Evolutionary conservation across 1,140 invertebrate genomes (phyloP).

Genomic region (Anastrepha obliqua): DNA sequence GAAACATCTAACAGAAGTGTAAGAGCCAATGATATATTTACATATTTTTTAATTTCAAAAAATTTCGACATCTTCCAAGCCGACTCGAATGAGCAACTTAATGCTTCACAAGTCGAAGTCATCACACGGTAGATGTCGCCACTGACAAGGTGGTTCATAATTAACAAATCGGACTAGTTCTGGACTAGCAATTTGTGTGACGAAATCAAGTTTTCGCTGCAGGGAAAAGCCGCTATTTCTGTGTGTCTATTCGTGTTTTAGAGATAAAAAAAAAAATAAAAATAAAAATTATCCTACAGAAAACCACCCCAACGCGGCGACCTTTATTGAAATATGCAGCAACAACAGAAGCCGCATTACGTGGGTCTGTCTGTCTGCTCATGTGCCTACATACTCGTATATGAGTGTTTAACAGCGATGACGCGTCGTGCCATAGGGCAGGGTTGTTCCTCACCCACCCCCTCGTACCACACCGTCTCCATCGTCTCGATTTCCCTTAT

Average conservation of each 20-base stretch:
- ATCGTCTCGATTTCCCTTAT: not conserved
- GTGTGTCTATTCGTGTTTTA: not conserved
- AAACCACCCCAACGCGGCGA: conserved; percentile 22
- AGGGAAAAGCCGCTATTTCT: too few relatives aligned
- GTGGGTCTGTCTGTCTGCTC: not conserved
- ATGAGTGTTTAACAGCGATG: not conserved
- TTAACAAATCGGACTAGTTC: too few relatives aligned
- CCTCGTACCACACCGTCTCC: not conserved
- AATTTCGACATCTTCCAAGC: too few relatives aligned
- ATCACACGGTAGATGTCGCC: too few relatives aligned
- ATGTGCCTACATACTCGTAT: not conserved
- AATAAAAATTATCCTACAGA: not conserved
- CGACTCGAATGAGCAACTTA: too few relatives aligned
- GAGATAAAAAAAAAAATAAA: not conserved
- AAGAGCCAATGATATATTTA: too few relatives aligned
- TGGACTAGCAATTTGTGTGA: too few relatives aligned
- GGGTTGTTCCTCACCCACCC: conserved; percentile 16
- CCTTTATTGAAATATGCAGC: conserved; percentile 15
- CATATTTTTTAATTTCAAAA: too few relatives aligned
- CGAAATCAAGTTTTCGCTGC: too few relatives aligned
- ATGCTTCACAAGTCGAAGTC: too few relatives aligned
- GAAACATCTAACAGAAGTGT: too few relatives aligned
- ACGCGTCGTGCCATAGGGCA: conserved; percentile 36
- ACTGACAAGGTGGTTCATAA: too few relatives aligned
- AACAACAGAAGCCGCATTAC: not conserved